These are phyloP conservation scores for Fundulus diaphanus DNA, from an alignment of 2,797 vertebrate genomes.

Conservation along the genomic window DNA sequence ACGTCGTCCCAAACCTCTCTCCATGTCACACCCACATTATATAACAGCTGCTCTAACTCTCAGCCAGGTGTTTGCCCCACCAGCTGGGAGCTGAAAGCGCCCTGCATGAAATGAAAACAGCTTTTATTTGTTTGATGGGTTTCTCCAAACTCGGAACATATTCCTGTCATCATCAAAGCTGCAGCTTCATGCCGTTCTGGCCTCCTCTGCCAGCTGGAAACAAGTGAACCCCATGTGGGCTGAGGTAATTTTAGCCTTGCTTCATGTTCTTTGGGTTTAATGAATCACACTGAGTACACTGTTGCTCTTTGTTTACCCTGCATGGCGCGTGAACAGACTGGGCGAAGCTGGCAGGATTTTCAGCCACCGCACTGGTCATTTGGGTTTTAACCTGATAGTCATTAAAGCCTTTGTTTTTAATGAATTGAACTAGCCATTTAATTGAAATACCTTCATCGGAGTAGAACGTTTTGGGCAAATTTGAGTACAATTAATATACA, in stretches of 20 bases:
- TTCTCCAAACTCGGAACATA: slow-evolving; percentile 25
- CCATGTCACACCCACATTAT: slow-evolving; percentile 38
- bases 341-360: background rate
- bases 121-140: slow-evolving; percentile 36
- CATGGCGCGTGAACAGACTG: slow-evolving; percentile 10
- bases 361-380: background rate
- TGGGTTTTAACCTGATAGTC: background rate
- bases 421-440: background rate
- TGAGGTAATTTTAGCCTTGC: slow-evolving; percentile 28
- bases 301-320: slow-evolving; percentile 37
- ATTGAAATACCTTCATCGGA: background rate
- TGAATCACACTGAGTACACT: slow-evolving; percentile 45
- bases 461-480: background rate
- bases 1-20: slow-evolving; percentile 14
- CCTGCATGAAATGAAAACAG: slow-evolving; percentile 46
- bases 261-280: slow-evolving; percentile 26
- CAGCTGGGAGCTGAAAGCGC: slow-evolving; percentile 9
- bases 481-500: background rate
- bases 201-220: background rate
- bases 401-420: background rate
- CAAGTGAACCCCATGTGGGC: slow-evolving; percentile 22
- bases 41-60: slow-evolving; percentile 41
- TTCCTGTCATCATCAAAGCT: slow-evolving; percentile 29
- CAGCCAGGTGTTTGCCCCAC: slow-evolving; percentile 51
- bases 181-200: background rate